These are phyloP conservation scores for Porites lobata DNA, from an alignment of 92 coral and sea anemone genomes.

Conservation along the genomic window DNA sequence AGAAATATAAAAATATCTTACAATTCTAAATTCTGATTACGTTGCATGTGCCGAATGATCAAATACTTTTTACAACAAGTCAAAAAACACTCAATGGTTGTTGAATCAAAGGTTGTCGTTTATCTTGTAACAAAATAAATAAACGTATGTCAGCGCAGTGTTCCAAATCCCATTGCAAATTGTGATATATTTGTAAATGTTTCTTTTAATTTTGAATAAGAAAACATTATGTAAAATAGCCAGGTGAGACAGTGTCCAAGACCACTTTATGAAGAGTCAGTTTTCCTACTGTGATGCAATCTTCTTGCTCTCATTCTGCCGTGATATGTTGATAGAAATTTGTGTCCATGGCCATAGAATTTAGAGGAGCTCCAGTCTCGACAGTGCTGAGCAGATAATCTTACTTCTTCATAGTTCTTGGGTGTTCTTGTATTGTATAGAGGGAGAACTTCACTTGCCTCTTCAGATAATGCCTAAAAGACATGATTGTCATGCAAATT, in stretches of 20 bases:
- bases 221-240: not conserved
- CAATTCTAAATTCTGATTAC: too few relatives aligned
- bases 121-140: too few relatives aligned
- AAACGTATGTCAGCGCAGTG: not conserved
- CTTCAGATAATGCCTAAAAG: conserved; percentile 87
- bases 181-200: not conserved
- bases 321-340: conserved; percentile 73
- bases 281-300: conserved; percentile 16
- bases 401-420: conserved; percentile 93
- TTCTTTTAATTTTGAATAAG: too few relatives aligned
- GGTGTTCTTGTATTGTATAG: conserved; percentile 94
- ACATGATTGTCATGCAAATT: not conserved
- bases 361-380: conserved; percentile 98
- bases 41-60: too few relatives aligned
- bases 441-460: conserved; percentile 95
- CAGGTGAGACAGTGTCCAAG: not conserved
- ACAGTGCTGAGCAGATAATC: conserved; percentile 81
- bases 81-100: too few relatives aligned
- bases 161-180: not conserved
- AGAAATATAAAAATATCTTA: too few relatives aligned
- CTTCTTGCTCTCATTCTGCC: conserved; percentile 42
- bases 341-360: conserved; percentile 82
- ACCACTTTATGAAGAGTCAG: not conserved
- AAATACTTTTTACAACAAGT: too few relatives aligned
- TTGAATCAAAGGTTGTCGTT: too few relatives aligned